Evolutionary conservation across 2,797 vertebrate genomes (phyloP), one percentile per base, ranked within the genome.

Genomic region (Lepilemur septentrionalis): DNA sequence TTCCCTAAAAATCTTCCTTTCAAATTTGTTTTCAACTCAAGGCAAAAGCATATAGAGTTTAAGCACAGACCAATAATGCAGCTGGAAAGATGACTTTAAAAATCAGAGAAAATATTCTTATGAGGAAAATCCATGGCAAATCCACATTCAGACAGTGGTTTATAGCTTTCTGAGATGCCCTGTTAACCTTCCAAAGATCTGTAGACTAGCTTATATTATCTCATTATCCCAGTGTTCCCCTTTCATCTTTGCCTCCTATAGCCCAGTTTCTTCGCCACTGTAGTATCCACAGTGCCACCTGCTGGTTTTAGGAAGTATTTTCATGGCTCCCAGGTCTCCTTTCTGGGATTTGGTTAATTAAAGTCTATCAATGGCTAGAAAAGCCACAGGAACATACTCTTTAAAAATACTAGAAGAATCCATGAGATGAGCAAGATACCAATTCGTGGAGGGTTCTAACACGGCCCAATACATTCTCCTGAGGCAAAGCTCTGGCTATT

Each of bases 251-350:
- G 86, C 55, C 55, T 25, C 5, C 59, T 30, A 43, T 46, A 89
- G 17, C 82, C 70, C 4, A 69, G 22, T 88, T 95, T 94, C 97
- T 92, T 96, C 12, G 55, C 96, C 93, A 98, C 97, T 0, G 89
- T 91, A 98, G 98, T 97, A 87, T 98, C 97, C 97, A 98, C 98
- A 98, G 98, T 98, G 98, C 98, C 98, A 98, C 98, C 98, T 98
- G 94, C 98, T 98, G 98, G 98, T 72, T 9, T 2, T 48, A 46
- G 30, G 32, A 35, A 89, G 92, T 78, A 97, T 95, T 59, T 80
- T 96, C 94, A 83, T 63, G 75, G 95, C 97, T 97, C 90, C 80
- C 91, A 52, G 70, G 22, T 96, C 90, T 89, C 15, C 65, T 59
- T 76, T 46, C 41, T 2, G 38, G 35, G 23, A 94, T 92, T 93